A percentile compares a stretch with the other conserved stretches of the same genome.
These are phyloP conservation scores for Chaenocephalus aceratus DNA, from an alignment of 2,113 vertebrate genomes.

Conservation along the genomic window DNA sequence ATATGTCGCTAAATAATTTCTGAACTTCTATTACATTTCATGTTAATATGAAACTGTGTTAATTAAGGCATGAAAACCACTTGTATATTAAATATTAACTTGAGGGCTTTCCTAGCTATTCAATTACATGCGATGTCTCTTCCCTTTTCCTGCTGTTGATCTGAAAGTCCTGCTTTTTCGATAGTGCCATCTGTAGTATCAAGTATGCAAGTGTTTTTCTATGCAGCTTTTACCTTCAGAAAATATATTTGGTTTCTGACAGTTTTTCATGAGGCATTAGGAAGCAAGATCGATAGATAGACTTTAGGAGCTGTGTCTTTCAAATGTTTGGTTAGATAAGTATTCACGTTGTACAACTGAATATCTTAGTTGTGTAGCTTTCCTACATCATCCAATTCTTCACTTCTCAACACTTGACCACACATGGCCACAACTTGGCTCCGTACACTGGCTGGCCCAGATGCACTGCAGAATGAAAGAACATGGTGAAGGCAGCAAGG, in stretches of 20 bases:
- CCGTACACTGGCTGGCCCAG: constrained; percentile 56
- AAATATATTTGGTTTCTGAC: not conserved
- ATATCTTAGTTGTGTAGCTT: not conserved
- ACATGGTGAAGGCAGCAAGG: constrained; percentile 29
- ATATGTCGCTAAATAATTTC: not conserved
- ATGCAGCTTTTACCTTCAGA: not conserved
- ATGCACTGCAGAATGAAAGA: constrained; percentile 52
- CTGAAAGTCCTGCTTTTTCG: constrained; percentile 26
- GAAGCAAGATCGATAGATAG: not conserved
- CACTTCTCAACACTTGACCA: constrained; percentile 57
- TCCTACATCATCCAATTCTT: constrained; percentile 28
- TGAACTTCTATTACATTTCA: not conserved
- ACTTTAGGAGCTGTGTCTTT: not conserved
- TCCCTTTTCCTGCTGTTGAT: constrained; percentile 56
- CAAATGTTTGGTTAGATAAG: not conserved
- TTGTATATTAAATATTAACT: constrained; percentile 48
- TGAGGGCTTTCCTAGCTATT: constrained; percentile 38
- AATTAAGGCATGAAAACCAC: constrained; percentile 33
- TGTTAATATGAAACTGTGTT: constrained; percentile 16
- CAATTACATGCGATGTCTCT: constrained; percentile 47
- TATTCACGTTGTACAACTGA: no score
- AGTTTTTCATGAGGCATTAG: not conserved
- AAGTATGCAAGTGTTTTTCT: constrained; percentile 14
- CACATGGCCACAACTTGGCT: constrained; percentile 43
- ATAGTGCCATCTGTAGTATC: constrained; percentile 7